Evolutionary conservation across 2,113 vertebrate species (phyloP), one percentile per base, ranked within the genome.

Genomic region (Caracal caracal): DNA sequence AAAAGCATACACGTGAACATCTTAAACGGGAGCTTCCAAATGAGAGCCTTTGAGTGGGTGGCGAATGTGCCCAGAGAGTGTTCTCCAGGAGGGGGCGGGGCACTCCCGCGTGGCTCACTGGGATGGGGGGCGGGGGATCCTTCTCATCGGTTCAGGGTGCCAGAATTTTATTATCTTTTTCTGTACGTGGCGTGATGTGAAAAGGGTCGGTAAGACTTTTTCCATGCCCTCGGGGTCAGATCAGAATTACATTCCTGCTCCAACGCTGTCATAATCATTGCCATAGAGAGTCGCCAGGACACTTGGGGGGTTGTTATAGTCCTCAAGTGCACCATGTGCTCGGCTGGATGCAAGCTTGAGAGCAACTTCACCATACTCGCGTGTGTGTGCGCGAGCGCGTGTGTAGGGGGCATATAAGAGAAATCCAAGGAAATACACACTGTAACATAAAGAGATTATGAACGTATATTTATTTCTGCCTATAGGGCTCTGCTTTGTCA

Each of bases 391-490:
- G n/a, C 15, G 19, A 37, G 24, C 47, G 24, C 30, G 43, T 26
- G 1, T 19, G 20, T 15, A 35, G 20, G 24, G 12, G 2, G 6
- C 10, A 87, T 33, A 68, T 3, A 61, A 59, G n/a, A 40, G 47
- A 93, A 95, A 93, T 53, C 2, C 47, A 94, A 95, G 13, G 35
- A 92, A 61, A 73, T 83, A 47, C 37, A 87, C 12, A 56, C n/a
- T 76, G 15, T 85, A 80, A 94, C 93, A 87, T 76, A 49, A 94
- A 84, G 22, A 79, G 47, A 71, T 15, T 87, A 88, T 81, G 22
- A 53, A 71, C 2, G 35, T 86, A 35, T 35, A 76, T 47, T 93
- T 13, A 73, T 86, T 92, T 94, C 35, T 89, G 13, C n/a, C n/a
- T 53, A 33, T 53, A 43, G 82, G 7, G 3, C 30, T 33, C 10